Conservation (phyloP, 2,797 vertebrate genomes). For the Cynopterus sphinx region DNA sequence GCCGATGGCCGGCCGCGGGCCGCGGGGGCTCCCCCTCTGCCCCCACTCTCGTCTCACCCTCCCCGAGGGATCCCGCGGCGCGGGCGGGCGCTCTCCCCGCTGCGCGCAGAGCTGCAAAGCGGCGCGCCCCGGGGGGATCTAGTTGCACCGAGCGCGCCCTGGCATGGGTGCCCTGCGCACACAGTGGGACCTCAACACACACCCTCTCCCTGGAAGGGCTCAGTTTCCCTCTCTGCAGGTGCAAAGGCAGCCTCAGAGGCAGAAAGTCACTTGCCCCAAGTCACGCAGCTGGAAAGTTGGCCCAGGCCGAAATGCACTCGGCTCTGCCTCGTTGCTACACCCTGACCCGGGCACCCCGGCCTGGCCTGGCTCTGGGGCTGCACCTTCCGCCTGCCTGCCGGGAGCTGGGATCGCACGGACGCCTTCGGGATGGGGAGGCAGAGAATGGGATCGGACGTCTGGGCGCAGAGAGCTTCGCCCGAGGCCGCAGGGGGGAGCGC, state of each 20-base stretch:
- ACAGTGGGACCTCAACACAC: neutral
- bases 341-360: neutral
- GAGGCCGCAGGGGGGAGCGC: neutral
- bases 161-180: neutral
- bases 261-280: constrained; percentile 24
- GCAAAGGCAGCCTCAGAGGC: constrained; percentile 26
- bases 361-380: neutral
- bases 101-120: neutral
- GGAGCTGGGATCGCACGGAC: neutral
- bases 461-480: neutral
- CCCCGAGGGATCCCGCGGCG: constrained; percentile 14
- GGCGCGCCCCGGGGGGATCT: neutral
- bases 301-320: neutral
- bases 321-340: neutral
- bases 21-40: constrained; percentile 34
- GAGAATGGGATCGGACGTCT: neutral
- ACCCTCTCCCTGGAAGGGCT: neutral
- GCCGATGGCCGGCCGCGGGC: constrained; percentile 50
- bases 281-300: constrained; percentile 7
- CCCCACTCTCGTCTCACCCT: neutral
- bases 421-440: neutral
- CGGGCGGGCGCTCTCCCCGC: neutral
- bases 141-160: neutral
- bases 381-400: neutral
- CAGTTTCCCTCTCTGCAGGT: constrained; percentile 21